These are phyloP conservation scores for Leptopilina clavipes DNA, from an alignment of 1,140 invertebrate genomes.

Conservation along the genomic window DNA sequence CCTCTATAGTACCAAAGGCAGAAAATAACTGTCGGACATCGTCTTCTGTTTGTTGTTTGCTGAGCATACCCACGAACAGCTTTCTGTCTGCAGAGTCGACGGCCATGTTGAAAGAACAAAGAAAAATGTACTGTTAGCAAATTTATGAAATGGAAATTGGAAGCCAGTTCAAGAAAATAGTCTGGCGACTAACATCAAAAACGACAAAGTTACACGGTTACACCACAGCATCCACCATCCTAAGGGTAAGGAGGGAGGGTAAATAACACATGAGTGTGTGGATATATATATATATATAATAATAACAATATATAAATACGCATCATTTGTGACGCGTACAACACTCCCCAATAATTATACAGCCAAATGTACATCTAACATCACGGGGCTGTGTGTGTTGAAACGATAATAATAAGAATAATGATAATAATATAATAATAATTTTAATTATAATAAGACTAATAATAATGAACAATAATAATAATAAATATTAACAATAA, in stretches of 20 bases:
- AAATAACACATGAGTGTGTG: constrained; percentile 56
- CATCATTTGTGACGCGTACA: constrained; percentile 57
- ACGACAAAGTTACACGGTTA: constrained; percentile 75
- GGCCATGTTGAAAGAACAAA: constrained; percentile 62
- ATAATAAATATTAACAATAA: constrained; percentile 51
- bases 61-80: constrained; percentile 99
- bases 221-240: constrained; percentile 74
- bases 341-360: constrained; percentile 56
- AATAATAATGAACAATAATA: constrained; percentile 42
- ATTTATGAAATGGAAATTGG: constrained; percentile 52
- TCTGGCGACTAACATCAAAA: constrained; percentile 74
- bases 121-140: constrained; percentile 61
- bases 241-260: constrained; percentile 63
- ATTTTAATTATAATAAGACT: constrained; percentile 45
- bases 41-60: constrained; percentile 99
- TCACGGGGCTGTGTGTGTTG: constrained; percentile 60
- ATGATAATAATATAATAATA: constrained; percentile 48
- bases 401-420: constrained; percentile 54
- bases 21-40: constrained; percentile 98
- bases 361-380: constrained; percentile 66
- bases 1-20: constrained; percentile 97
- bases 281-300: constrained; percentile 35
- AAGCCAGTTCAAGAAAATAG: constrained; percentile 63
- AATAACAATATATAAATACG: background rate
- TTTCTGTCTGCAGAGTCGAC: constrained; percentile 88